phyloP scores from a whole-genome alignment of 2,113 vertebrate species.

The Vombatus ursinus region DNA sequence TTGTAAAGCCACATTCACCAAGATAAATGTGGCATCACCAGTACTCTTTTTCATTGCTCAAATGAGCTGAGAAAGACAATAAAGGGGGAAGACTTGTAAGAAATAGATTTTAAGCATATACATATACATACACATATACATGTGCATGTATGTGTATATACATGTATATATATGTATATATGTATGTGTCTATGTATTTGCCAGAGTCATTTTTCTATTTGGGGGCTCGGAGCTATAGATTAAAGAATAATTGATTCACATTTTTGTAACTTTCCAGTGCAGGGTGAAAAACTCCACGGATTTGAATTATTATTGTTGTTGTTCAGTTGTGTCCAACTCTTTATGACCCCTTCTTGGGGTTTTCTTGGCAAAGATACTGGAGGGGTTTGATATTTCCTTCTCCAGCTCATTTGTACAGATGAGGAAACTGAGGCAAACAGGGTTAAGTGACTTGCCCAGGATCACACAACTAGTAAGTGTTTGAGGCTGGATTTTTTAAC shows the following conservation, averaged over 20 bases:
- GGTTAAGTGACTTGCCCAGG: not conserved
- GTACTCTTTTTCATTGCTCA: not conserved
- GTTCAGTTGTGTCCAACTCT: too few relatives aligned
- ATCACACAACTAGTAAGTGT: not conserved
- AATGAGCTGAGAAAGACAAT: not conserved
- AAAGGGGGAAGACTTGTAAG: not conserved
- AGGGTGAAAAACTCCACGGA: too few relatives aligned
- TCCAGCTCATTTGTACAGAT: not conserved
- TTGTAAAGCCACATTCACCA: not conserved
- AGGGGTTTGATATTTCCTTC: too few relatives aligned
- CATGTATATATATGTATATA: too few relatives aligned
- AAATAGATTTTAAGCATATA: not conserved
- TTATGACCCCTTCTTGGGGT: too few relatives aligned
- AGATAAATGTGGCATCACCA: not conserved
- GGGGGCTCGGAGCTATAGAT: not conserved
- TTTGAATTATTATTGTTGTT: too few relatives aligned
- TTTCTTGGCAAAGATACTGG: too few relatives aligned
- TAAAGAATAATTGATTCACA: not conserved
- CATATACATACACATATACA: too few relatives aligned
- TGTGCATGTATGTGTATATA: too few relatives aligned
- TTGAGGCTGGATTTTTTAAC: not conserved
- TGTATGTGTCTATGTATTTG: not conserved
- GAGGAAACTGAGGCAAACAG: not conserved
- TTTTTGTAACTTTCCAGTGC: not conserved
- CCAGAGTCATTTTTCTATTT: not conserved